Conservation (phyloP, 2,797 vertebrate species). For the Rhincodon typus region DNA sequence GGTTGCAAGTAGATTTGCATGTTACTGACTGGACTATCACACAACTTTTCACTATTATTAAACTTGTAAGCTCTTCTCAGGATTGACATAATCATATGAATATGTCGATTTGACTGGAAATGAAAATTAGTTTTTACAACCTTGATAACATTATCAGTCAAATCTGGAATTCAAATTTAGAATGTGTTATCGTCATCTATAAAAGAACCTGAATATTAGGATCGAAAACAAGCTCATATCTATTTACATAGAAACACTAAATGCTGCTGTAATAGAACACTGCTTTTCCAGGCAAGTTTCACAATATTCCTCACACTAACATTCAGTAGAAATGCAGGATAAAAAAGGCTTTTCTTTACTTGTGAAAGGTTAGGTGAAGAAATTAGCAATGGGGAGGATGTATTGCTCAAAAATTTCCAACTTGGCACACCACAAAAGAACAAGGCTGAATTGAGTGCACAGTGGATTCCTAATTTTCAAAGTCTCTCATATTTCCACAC, state of each 20-base stretch:
- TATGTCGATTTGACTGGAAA: not conserved
- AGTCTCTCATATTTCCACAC: not conserved
- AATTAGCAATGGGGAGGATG: too few relatives aligned
- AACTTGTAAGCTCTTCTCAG: not conserved
- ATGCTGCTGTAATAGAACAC: not conserved
- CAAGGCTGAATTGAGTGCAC: not conserved
- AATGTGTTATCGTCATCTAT: not conserved
- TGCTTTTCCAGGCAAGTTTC: not conserved
- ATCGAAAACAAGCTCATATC: not conserved
- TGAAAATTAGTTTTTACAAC: not conserved
- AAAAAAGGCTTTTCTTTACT: not conserved
- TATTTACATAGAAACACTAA: not conserved
- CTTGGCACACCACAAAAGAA: not conserved
- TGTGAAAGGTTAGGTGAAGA: not conserved
- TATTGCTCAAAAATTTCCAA: not conserved
- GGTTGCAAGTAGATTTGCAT: not conserved
- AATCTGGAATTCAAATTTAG: not conserved
- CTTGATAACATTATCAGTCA: not conserved
- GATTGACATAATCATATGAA: not conserved
- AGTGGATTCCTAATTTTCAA: not conserved
- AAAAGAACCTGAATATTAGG: not conserved
- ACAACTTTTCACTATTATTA: not conserved
- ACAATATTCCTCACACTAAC: not conserved
- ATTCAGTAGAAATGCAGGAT: not conserved
- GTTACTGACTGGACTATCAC: not conserved